Evolutionary conservation across 2,113 vertebrate species (phyloP), one percentile per base, ranked within the genome.

Genomic region (Isurus oxyrinchus): DNA sequence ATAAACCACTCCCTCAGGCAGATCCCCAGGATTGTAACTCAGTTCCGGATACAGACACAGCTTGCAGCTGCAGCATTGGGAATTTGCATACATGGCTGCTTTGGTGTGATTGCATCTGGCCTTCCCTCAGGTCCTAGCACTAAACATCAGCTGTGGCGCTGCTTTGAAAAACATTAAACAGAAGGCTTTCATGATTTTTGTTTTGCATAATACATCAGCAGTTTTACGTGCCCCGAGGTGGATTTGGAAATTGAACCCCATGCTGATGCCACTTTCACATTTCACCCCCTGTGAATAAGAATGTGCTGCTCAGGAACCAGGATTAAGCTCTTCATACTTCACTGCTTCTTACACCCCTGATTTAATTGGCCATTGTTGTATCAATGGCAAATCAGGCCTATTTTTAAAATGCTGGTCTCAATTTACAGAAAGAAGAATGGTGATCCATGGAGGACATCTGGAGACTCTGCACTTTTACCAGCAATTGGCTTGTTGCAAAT

Each of bases 181-280:
- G 16, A 91, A 91, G 5, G 88, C 31, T 3, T 91, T 55, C 55
- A 59, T 14, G 55, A 91, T 35, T 59, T 59, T 59, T 59, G 44
- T 35, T 61, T 91, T 76, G 44, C 49, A 76, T 72, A 63, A 67
- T 19, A 55, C 44, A 95, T 95, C 25, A 72, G 67, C 63, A 55
- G 44, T 53, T 76, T 95, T 95, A 27, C 27, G 14, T 95, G 94
- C 66, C 67, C 49, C 35, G 44, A 55, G 94, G 25, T 76, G 67
- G 23, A 55, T 55, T 66, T 95, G 40, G 63, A 95, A 19, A 95
- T 49, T 27, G 63, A 49, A 53, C 66, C 40, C 63, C 94, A 95
- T 95, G 94, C 94, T 95, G 94, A 69, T 49, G 44, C 94, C 25
- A 95, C 40, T 72, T 63, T 63, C n/a, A 63, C 90, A 94, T 63